A percentile compares a stretch with the other conserved stretches of the same genome.
These are phyloP conservation scores for Etheostoma perlongum DNA, from an alignment of 2,797 vertebrate species.

Conservation along the genomic window DNA sequence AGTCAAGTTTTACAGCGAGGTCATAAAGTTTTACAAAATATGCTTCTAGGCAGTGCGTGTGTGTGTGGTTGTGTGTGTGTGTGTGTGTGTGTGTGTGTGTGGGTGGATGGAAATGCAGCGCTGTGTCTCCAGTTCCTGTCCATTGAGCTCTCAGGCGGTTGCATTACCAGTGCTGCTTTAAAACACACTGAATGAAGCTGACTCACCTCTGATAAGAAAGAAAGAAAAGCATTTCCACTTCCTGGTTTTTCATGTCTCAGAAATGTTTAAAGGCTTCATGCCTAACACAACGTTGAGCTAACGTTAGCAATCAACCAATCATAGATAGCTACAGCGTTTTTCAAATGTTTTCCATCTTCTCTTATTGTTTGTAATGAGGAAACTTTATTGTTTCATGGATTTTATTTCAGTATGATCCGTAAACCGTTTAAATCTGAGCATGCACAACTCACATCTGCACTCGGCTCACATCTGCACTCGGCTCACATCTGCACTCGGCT, in stretches of 20 bases:
- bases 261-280: background rate
- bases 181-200: background rate
- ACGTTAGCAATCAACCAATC: too few relatives aligned
- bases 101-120: slow-evolving; percentile 33
- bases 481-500: too few relatives aligned
- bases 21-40: slow-evolving; percentile 47
- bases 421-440: too few relatives aligned
- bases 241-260: background rate
- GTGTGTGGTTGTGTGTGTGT: slow-evolving; percentile 9
- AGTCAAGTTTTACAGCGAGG: slow-evolving; percentile 37
- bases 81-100: slow-evolving; percentile 10
- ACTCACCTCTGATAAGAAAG: background rate
- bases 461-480: too few relatives aligned
- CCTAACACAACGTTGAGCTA: background rate
- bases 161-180: slow-evolving; percentile 23
- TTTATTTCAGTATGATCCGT: too few relatives aligned
- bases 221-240: background rate
- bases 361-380: too few relatives aligned
- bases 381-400: too few relatives aligned
- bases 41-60: slow-evolving; percentile 33
- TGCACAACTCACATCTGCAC: too few relatives aligned
- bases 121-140: slow-evolving; percentile 19
- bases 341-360: too few relatives aligned
- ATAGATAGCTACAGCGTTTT: too few relatives aligned
- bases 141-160: slow-evolving; percentile 30